A percentile compares a stretch with the other conserved stretches of the same genome.
phyloP scores from a whole-genome alignment of 2,888 invertebrate species.

The Dynastes hyllus region DNA sequence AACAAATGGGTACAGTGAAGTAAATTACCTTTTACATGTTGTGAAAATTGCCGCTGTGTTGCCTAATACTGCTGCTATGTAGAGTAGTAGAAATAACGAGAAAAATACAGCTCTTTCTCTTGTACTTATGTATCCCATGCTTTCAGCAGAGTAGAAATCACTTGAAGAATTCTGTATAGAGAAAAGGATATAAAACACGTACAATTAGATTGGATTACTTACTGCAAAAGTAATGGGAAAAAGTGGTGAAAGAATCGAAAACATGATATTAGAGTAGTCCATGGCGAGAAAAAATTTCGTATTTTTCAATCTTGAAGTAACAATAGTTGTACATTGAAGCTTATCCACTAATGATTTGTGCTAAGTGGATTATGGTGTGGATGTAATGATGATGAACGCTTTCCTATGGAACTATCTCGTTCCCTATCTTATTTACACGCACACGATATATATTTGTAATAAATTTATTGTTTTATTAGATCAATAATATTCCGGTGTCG shows the following conservation, averaged over 20 bases:
- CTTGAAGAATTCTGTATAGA: conserved; percentile 13
- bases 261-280: background rate
- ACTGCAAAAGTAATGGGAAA: background rate
- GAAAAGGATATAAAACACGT: background rate
- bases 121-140: conserved; percentile 39
- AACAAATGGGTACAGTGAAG: background rate
- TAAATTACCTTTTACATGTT: conserved; percentile 57
- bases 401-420: conserved; percentile 26
- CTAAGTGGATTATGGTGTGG: too few relatives aligned
- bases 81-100: conserved; percentile 56
- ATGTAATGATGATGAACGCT: background rate
- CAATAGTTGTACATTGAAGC: background rate
- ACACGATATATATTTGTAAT: conserved; percentile 33
- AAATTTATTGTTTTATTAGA: conserved; percentile 32
- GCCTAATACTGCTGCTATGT: conserved; percentile 56
- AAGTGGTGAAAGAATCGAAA: background rate
- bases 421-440: conserved; percentile 34
- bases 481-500: conserved; percentile 14
- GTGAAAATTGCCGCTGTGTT: conserved; percentile 59
- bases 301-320: background rate
- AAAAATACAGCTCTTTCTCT: conserved; percentile 58
- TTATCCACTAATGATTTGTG: background rate
- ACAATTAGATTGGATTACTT: background rate
- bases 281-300: background rate
- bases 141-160: conserved; percentile 7